Conservation (phyloP, 2,888 invertebrate species). For the Furcula furcula region DNA sequence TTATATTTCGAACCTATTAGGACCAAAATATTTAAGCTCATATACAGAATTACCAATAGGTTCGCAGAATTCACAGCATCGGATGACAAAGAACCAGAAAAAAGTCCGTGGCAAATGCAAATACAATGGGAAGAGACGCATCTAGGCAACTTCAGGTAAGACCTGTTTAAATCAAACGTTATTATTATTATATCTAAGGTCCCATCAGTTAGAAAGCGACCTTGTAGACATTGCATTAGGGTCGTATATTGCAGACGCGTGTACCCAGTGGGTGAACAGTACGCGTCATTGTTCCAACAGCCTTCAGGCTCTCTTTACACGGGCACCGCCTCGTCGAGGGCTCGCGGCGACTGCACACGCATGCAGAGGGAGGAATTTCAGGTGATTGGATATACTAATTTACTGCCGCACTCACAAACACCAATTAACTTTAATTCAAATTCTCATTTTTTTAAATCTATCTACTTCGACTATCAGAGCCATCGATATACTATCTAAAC, state of each 20-base stretch:
- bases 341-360: constrained; percentile 88
- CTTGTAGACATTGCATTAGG: too few relatives aligned
- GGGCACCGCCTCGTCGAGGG: constrained; percentile 87
- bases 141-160: constrained; percentile 85
- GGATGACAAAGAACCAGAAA: constrained; percentile 69
- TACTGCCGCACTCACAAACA: too few relatives aligned
- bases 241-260: constrained; percentile 75
- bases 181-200: too few relatives aligned
- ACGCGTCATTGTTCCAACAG: constrained; percentile 88
- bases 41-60: constrained; percentile 78
- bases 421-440: too few relatives aligned
- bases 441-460: too few relatives aligned
- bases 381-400: too few relatives aligned
- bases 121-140: constrained; percentile 89
- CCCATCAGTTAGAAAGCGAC: too few relatives aligned
- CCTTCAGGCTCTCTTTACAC: constrained; percentile 88
- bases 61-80: constrained; percentile 79
- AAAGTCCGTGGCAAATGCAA: constrained; percentile 81
- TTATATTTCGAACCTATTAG: too few relatives aligned
- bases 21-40: too few relatives aligned
- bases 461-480: too few relatives aligned
- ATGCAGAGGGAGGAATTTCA: constrained; percentile 86
- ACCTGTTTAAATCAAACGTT: too few relatives aligned
- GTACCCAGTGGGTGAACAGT: constrained; percentile 86
- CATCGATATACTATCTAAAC: too few relatives aligned